Base-by-base conservation (phyloP, 2,797 vertebrate genomes). In the Sus cebifrons region DNA sequence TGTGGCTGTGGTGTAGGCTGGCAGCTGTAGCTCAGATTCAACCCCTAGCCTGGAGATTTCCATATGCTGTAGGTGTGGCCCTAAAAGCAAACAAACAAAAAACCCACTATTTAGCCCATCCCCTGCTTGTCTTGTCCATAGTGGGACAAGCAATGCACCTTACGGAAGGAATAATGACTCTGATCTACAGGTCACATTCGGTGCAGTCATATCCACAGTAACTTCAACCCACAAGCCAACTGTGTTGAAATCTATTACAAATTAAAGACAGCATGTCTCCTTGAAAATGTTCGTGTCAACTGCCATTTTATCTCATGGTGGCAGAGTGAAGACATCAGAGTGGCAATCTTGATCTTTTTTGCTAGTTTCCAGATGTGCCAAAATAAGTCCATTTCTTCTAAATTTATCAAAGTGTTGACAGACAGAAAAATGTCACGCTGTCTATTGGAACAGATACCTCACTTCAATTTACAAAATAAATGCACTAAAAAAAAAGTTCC, bases 351-450 rank as follows among this genome's bases (percentile, higher is more conserved):
- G 89, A 94, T 97, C 93, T 96, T 95, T 49, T 92, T 65, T 71
- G 74, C 92, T 82, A 78, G 84, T 95, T 86, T 73, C 94, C 96
- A 97, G 97, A 97, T 94, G 93, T 94, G 49, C 94, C 84, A 36
- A 95, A 97, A 96, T 95, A 87, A 97, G 95, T 93, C 96, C 71
- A 73, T 93, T 96, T 95, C 94, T 96, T 96, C 95, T 97, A 96
- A 96, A 97, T 95, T 93, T 96, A 93, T 97, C 94, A 68, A 87
- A 86, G 87, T 94, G 96, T 96, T 90, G 94, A 97, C 96, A 97
- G 93, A 96, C 82, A 97, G 93, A 89, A 86, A 97, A 96, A 93
- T 78, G 77, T 71, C 96, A 97, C 83, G 89, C 87, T 92, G 96
- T 93, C 97, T 87, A 74, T 60, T 65, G 73, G 93, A 97, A 95